Evolutionary conservation across 2,888 invertebrate genomes (phyloP).

Genomic region (Tuberolachnus salignus): DNA sequence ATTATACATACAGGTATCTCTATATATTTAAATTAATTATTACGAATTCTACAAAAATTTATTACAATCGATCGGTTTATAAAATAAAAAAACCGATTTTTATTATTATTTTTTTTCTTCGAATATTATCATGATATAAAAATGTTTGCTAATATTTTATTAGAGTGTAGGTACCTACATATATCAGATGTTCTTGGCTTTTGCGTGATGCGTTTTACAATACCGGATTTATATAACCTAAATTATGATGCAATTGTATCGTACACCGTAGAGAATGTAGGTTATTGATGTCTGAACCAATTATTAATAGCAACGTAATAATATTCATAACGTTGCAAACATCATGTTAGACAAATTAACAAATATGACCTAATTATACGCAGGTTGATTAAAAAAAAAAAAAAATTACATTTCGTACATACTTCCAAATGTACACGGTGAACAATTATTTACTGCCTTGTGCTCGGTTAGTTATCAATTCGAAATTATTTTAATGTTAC

Average conservation of each 20-base stretch:
- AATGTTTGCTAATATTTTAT: background rate
- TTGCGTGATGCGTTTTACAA: background rate
- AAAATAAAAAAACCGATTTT: background rate
- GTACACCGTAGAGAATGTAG: slow-evolving; percentile 21
- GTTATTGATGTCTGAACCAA: slow-evolving; percentile 19
- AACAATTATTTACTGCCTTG: no score
- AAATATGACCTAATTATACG: slow-evolving; percentile 17
- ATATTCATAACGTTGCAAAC: background rate
- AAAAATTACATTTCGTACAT: no score
- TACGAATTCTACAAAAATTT: background rate
- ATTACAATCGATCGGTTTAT: background rate
- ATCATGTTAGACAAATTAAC: slow-evolving; percentile 1
- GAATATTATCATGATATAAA: background rate
- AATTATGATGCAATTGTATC: slow-evolving; percentile 17
- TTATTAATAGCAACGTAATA: slow-evolving; percentile 14
- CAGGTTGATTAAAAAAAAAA: background rate
- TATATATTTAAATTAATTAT: no score
- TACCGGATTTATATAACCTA: slow-evolving; percentile 16
- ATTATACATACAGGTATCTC: no score
- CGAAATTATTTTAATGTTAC: no score
- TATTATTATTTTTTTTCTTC: no score
- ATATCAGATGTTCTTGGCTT: slow-evolving; percentile 2
- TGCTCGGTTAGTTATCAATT: no score
- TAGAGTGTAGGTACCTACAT: background rate
- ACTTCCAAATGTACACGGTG: no score